Conservation (phyloP, 2,113 vertebrate species). For the Sarotherodon lohbergeri region DNA sequence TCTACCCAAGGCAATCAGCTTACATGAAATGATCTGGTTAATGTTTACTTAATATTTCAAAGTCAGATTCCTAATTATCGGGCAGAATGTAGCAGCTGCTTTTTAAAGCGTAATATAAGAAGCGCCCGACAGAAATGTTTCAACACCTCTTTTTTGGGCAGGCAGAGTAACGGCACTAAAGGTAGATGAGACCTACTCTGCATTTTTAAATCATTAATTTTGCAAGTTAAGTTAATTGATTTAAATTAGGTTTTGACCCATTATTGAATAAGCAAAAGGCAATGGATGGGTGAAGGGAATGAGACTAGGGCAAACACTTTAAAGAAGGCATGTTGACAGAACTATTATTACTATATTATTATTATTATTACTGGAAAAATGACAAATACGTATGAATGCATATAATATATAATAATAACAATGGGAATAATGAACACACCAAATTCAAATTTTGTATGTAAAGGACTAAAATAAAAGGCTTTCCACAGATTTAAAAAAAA, state of each 20-base stretch:
- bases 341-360: too few species aligned
- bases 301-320: background rate
- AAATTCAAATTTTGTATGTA: too few species aligned
- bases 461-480: too few species aligned
- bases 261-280: background rate
- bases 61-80: background rate
- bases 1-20: background rate
- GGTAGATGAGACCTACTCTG: background rate
- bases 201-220: background rate
- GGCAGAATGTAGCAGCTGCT: background rate
- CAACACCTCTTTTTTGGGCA: background rate
- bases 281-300: background rate
- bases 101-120: background rate
- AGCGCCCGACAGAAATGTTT: background rate
- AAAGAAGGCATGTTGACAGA: too few species aligned
- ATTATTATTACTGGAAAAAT: too few species aligned
- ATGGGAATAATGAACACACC: too few species aligned
- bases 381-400: too few species aligned
- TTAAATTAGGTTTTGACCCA: background rate
- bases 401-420: too few species aligned
- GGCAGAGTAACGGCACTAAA: background rate
- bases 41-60: background rate
- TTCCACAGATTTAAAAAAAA: too few species aligned
- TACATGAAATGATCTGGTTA: background rate
- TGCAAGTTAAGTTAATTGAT: background rate